Conservation (phyloP, 2,888 invertebrate genomes). For the Gastrophysa polygoni region DNA sequence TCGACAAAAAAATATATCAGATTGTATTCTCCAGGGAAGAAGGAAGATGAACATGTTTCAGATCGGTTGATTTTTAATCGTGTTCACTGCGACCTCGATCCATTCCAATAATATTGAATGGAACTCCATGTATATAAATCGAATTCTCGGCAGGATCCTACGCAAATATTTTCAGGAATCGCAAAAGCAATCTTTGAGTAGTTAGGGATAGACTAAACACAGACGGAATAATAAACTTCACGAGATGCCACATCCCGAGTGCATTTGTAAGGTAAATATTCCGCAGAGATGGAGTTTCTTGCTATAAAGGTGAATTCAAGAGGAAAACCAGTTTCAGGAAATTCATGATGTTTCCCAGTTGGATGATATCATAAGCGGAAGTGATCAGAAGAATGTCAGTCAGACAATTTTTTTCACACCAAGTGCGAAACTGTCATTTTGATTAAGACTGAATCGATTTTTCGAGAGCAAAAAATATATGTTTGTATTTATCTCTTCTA, state of each 20-base stretch:
- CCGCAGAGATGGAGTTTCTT: background rate
- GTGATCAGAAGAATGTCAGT: too few species aligned
- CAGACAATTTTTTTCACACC: too few species aligned
- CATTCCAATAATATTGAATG: background rate
- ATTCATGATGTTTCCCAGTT: background rate
- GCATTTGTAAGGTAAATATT: background rate
- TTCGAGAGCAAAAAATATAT: too few species aligned
- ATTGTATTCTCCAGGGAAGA: too few species aligned
- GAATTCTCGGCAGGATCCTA: constrained; percentile 2
- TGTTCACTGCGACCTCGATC: background rate
- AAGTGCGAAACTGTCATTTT: too few species aligned
- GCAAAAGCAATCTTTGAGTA: constrained; percentile 27
- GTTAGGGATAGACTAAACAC: constrained; percentile 44
- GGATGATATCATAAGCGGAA: background rate
- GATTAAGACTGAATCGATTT: too few species aligned
- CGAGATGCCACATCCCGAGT: constrained; percentile 1
- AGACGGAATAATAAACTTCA: constrained; percentile 42
- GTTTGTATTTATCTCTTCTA: too few species aligned
- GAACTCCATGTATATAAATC: background rate
- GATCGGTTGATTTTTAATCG: too few species aligned
- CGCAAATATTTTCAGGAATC: constrained; percentile 41
- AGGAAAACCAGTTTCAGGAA: too few species aligned
- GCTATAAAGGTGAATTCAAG: too few species aligned
- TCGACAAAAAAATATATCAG: too few species aligned
- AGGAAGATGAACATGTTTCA: too few species aligned